A percentile compares a stretch with the other conserved stretches of the same genome.
phyloP scores from a whole-genome alignment of 2,113 vertebrate genomes.

The Neomonachus schauinslandi region DNA sequence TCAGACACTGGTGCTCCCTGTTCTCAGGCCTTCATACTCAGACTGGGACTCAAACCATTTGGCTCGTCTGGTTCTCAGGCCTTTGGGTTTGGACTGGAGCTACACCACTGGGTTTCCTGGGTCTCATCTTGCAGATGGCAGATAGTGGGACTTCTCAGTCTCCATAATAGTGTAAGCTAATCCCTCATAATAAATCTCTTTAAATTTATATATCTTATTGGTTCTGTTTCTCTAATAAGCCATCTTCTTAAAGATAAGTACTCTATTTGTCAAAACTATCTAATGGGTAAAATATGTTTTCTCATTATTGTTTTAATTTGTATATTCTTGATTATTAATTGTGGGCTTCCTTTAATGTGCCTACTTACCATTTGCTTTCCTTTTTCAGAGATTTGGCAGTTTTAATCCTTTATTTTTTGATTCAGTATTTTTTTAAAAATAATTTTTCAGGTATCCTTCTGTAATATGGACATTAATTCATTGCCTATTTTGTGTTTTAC shows the following conservation, averaged over 20 bases:
- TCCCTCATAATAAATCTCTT: neutral
- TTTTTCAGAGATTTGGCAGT: slow-evolving; percentile 11
- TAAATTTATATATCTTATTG: neutral
- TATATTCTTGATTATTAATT: neutral
- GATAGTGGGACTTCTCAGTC: neutral
- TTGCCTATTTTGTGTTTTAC: neutral
- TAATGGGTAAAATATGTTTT: neutral
- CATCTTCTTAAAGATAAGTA: neutral
- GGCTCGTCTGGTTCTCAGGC: neutral
- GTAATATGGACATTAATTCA: neutral
- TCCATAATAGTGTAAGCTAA: neutral
- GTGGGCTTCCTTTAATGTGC: neutral
- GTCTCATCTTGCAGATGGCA: neutral
- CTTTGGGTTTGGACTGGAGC: neutral
- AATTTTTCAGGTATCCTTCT: neutral
- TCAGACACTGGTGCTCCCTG: neutral
- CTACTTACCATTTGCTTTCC: neutral
- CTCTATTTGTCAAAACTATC: neutral
- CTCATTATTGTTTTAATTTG: neutral
- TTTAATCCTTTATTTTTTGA: slow-evolving; percentile 27
- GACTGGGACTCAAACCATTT: neutral
- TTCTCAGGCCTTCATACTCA: neutral
- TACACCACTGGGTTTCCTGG: neutral
- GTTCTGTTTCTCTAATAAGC: neutral
- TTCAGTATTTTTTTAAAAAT: neutral